Evolutionary conservation across 2,888 invertebrate genomes (phyloP).

Genomic region (Rotaria magnacalcarata): DNA sequence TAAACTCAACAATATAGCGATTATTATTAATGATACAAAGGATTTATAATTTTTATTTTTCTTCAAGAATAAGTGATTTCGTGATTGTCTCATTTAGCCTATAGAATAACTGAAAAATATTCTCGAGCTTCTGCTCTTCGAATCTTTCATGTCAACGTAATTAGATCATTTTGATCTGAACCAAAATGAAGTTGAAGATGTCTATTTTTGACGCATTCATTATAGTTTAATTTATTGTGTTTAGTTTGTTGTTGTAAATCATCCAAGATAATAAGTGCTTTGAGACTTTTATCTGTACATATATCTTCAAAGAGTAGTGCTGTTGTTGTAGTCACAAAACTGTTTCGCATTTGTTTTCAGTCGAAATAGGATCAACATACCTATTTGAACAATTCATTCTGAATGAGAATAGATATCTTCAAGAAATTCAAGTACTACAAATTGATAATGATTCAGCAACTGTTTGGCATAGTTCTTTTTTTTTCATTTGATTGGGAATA

Average conservation of each 20-base stretch:
- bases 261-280: not conserved
- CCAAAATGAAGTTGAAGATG: not conserved
- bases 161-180: not conserved
- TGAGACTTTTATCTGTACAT: not conserved
- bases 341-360: constrained; percentile 34
- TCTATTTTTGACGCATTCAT: not conserved
- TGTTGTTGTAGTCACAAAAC: not conserved
- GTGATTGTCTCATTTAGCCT: too few species aligned
- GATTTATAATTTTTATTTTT: not conserved
- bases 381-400: constrained; percentile 38
- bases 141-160: not conserved
- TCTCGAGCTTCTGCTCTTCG: not conserved
- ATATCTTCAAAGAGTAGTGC: not conserved
- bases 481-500: too few species aligned
- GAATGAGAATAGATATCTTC: constrained; percentile 43
- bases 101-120: not conserved
- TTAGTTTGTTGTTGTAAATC: not conserved
- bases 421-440: constrained; percentile 41
- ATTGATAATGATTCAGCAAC: constrained; percentile 37
- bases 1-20: too few species aligned
- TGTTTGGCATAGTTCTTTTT: too few species aligned
- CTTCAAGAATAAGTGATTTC: not conserved
- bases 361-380: constrained; percentile 38
- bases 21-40: too few species aligned
- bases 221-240: constrained; percentile 17